These are phyloP conservation scores for Ascidia mentula DNA, from an alignment of 23 tunicate species.

Conservation along the genomic window DNA sequence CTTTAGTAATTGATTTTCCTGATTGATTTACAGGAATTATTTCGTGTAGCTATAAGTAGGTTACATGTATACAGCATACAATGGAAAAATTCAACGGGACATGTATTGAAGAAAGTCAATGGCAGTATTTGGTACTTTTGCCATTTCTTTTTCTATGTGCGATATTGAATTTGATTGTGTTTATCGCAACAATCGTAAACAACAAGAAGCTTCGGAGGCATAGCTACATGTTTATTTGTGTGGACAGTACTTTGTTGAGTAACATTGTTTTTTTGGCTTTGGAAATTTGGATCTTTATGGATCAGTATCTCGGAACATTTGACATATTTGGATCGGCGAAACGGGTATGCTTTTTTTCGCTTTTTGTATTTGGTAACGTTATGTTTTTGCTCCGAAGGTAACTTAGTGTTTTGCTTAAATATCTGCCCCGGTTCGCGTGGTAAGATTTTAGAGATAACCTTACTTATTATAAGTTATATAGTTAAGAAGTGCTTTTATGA, in stretches of 20 bases:
- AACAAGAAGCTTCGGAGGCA: conserved; percentile 62
- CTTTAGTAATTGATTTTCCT: too few species aligned
- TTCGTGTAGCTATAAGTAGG: too few species aligned
- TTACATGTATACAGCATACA: too few species aligned
- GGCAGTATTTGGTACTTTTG: neutral
- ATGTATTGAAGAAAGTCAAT: neutral
- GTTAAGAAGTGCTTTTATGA: too few species aligned
- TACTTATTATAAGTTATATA: too few species aligned
- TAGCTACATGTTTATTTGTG: conserved; percentile 67
- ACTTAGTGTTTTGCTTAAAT: too few species aligned
- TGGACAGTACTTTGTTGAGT: conserved; percentile 67
- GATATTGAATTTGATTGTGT: conserved; percentile 36
- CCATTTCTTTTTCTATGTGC: neutral
- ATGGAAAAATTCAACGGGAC: neutral
- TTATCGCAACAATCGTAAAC: conserved; percentile 54
- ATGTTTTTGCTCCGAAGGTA: too few species aligned
- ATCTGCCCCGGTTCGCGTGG: too few species aligned
- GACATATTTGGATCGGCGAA: neutral
- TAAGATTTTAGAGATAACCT: too few species aligned
- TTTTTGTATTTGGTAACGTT: too few species aligned
- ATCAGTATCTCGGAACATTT: conserved; percentile 3
- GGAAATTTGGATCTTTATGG: conserved; percentile 39
- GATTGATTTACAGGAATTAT: too few species aligned
- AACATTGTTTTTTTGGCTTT: conserved; percentile 52
- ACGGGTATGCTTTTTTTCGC: neutral